Evolutionary conservation across 2,113 vertebrate species (phyloP).

Genomic region (Toxostoma redivivum): DNA sequence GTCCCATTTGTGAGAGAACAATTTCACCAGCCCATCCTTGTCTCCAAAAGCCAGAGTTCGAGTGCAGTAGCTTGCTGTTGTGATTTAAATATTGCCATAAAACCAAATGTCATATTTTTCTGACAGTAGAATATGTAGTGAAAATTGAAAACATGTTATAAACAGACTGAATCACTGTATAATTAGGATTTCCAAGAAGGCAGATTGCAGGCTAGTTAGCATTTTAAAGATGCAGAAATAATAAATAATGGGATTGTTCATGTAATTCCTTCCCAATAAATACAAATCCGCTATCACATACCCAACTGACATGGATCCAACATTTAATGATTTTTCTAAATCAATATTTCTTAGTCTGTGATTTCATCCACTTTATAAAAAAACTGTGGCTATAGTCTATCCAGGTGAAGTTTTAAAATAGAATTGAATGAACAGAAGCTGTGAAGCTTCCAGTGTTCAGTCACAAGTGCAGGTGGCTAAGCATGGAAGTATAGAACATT

Average conservation of each 20-base stretch:
- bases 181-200: conserved; percentile 40
- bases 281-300: background rate
- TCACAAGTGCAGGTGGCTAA: background rate
- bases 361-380: background rate
- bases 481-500: background rate
- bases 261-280: conserved; percentile 4
- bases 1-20: background rate
- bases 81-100: conserved; percentile 59
- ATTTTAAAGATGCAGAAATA: conserved; percentile 54
- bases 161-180: conserved; percentile 24
- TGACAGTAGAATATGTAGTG: conserved; percentile 53
- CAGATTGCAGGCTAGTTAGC: conserved; percentile 10
- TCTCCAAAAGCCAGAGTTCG: conserved; percentile 16
- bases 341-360: background rate
- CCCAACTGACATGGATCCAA: background rate
- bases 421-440: background rate
- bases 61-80: conserved; percentile 5
- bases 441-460: background rate
- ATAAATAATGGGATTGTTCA: conserved; percentile 27
- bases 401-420: background rate
- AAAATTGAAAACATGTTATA: conserved; percentile 63
- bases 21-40: background rate
- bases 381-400: background rate
- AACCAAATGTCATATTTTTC: conserved; percentile 40
- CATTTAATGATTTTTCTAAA: background rate